These are phyloP conservation scores for Pollenia amentaria DNA, from an alignment of 2,888 invertebrate genomes.

Conservation along the genomic window DNA sequence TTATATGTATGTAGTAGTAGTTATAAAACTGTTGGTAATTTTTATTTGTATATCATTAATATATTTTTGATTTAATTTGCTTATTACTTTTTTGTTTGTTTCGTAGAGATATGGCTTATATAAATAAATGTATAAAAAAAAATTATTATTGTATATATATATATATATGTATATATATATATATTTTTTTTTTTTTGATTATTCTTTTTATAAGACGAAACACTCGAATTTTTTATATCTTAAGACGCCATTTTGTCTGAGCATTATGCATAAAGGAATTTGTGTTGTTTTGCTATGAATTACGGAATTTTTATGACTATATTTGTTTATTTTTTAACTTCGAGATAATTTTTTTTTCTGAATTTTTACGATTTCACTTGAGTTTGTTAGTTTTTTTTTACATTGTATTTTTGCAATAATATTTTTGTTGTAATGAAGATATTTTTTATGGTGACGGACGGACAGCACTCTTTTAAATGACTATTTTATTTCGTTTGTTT, in stretches of 20 bases:
- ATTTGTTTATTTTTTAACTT: slow-evolving; percentile 57
- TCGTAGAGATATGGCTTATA: not conserved
- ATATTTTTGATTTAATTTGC: slow-evolving; percentile 41
- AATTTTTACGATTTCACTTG: slow-evolving; percentile 50
- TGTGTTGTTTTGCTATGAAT: slow-evolving; percentile 29
- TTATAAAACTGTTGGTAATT: not conserved
- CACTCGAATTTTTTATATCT: slow-evolving; percentile 33
- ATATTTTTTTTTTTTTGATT: slow-evolving; percentile 3
- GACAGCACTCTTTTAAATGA: slow-evolving; percentile 26
- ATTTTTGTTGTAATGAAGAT: slow-evolving; percentile 20
- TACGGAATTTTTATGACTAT: slow-evolving; percentile 59
- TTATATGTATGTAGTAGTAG: not conserved
- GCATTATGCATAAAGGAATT: slow-evolving; percentile 24
- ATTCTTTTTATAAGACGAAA: slow-evolving; percentile 6
- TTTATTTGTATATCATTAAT: slow-evolving; percentile 2
- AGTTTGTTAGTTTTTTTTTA: slow-evolving; percentile 30
- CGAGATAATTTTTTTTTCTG: slow-evolving; percentile 30
- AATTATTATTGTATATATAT: too few species aligned
- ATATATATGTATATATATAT: too few species aligned
- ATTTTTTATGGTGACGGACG: slow-evolving; percentile 49
- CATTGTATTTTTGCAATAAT: slow-evolving; percentile 17
- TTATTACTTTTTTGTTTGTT: slow-evolving; percentile 14
- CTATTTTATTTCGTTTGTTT: slow-evolving; percentile 39
- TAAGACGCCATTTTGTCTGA: slow-evolving; percentile 57
- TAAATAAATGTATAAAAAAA: not conserved